Evolutionary conservation across 2,888 invertebrate genomes (phyloP), one percentile per base, ranked within the genome.

Genomic region (Pharmacophagus antenor): DNA sequence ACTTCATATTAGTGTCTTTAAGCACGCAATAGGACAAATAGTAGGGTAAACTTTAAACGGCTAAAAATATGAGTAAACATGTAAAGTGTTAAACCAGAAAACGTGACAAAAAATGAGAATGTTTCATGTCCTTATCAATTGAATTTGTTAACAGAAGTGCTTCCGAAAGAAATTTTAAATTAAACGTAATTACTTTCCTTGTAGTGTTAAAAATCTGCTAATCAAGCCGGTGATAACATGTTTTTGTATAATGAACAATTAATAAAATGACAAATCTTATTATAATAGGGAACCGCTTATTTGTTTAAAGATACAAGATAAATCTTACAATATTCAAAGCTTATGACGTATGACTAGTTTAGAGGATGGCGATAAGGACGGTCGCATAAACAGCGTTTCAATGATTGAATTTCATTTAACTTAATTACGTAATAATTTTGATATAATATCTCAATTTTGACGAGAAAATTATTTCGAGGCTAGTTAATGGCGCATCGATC

Each of bases 301-400:
- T 76, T 46, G n/a, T 31, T 41, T 56, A 74, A 70, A 61, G 68
- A 64, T 76, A 76, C 67, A 70, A 74, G n/a, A 79, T 80, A 80
- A 64, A 72, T 72, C 74, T 79, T 81, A 79, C 71, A 70, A 73
- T 79, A 77, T 75, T 74, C 70, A 82, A 52, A 84, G 83, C 83
- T 88, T 88, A 86, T 69, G 74, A 74, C 66, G 69, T 85, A 83
- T 81, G 80, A 88, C 89, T 90, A 90, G 89, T 90, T 89, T 90
- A 90, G 90, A 90, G 89, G 90, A 90, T 90, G 90, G 89, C 89
- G 87, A 83, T 83, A 78, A 82, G 90, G 90, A 90, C 90, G 90
- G 90, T 88, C 88, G 88, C 85, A 81, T 74, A 82, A 75, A 69
- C 74, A 83, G 88, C 88, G 88, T 87, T 85, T 70, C 76, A 79